Base-by-base conservation (phyloP, 2,797 vertebrate genomes). In the Tenualosa ilisha region DNA sequence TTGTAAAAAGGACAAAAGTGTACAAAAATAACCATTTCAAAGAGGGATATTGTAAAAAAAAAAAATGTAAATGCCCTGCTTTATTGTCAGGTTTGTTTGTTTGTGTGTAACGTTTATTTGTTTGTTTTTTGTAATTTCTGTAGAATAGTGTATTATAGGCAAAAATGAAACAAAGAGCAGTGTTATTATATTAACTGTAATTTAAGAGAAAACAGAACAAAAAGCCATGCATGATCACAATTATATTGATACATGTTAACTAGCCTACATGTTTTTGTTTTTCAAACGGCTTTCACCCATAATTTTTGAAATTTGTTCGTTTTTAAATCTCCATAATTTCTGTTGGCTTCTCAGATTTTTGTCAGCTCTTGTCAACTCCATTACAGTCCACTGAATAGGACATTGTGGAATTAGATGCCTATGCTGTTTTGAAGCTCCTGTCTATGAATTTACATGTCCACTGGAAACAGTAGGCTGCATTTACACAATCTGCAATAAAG, bases 101-200 rank as follows among this genome's bases (percentile, higher is more conserved):
- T 91, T 79, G 20, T 79, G 72, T 79, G 59, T 63, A 63, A 63
- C 93, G 75, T 43, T 53, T 51, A 2, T 90, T 88, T 91, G 89
- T 91, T 91, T 91, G 85, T 86, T 86, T 93, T 93, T 94, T 93
- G 90, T 94, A 88, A 91, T 91, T 93, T 90, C 88, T 94, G 91
- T 93, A 93, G 93, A 94, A 92, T 91, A 65, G 83, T 94, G 93
- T 94, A 92, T 92, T 89, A 92, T 94, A 93, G 89, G 87, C 82
- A 65, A 83, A 72, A 12, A 65, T 51, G 11, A 51, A 22, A 56
- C 86, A 82, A 61, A 86, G 51, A 89, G 65, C 89, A 31, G 86
- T 82, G 86, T 82, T 89, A 85, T 89, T 94, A 86, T 93, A 91
- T 94, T 89, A 91, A 91, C 91, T 92, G 86, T 92, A 89, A 91